Percentiles rank a stretch among this genome's conserved stretches.
phyloP scores from a whole-genome alignment of 2,797 vertebrate species.

The Sebastes flavidus region DNA sequence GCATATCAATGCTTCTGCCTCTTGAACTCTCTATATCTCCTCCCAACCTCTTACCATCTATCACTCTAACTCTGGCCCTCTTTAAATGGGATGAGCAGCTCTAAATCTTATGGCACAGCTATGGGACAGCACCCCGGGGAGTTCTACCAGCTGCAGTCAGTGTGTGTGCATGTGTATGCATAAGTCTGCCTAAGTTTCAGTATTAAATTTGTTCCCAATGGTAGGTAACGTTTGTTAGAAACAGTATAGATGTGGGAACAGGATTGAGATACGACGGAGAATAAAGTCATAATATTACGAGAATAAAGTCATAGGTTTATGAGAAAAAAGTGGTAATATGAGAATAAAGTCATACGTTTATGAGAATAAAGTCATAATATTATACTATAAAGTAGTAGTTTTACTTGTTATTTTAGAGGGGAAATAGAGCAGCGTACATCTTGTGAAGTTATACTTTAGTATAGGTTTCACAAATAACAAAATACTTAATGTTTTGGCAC shows the following conservation, averaged over 20 bases:
- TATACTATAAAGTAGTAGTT: no score
- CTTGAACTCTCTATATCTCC: background rate
- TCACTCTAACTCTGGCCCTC: slow-evolving; percentile 27
- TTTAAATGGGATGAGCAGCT: slow-evolving; percentile 46
- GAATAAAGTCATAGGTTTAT: no score
- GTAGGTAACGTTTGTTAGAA: slow-evolving; percentile 14
- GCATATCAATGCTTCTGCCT: background rate
- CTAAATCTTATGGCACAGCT: slow-evolving; percentile 32
- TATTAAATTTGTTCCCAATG: background rate
- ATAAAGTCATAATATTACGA: no score
- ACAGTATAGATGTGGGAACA: slow-evolving; percentile 3
- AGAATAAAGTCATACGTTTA: no score
- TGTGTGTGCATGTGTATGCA: background rate
- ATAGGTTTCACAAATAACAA: no score
- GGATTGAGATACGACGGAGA: background rate
- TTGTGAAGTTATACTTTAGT: no score
- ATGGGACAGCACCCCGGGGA: slow-evolving; percentile 47
- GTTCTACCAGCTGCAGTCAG: slow-evolving; percentile 1
- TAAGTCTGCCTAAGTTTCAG: background rate
- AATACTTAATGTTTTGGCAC: no score
- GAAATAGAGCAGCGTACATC: no score
- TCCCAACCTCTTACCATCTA: slow-evolving; percentile 10
- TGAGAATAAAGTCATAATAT: no score
- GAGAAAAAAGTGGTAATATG: no score
- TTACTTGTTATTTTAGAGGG: no score